These are phyloP conservation scores for Xanthorhoe designata DNA, from an alignment of 2,888 invertebrate species.

Conservation along the genomic window DNA sequence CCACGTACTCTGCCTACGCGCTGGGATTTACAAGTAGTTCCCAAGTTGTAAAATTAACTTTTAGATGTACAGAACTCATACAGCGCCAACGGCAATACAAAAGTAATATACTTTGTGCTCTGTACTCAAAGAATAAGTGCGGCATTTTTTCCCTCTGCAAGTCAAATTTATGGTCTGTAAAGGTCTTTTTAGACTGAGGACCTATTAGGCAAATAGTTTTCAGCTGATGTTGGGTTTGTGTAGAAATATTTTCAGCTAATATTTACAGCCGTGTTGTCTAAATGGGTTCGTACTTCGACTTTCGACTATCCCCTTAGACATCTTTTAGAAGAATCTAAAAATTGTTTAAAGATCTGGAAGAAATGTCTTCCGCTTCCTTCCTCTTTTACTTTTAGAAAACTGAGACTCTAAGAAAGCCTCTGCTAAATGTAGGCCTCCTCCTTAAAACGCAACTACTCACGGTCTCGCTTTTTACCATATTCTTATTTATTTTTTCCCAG, in stretches of 20 bases:
- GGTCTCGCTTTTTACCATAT: background rate
- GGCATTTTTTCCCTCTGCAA: background rate
- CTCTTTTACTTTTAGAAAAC: too few relatives aligned
- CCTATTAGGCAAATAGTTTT: background rate
- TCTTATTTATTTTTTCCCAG: constrained; percentile 69
- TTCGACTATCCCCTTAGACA: too few relatives aligned
- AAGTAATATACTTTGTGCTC: background rate
- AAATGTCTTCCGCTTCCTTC: too few relatives aligned
- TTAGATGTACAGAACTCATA: background rate
- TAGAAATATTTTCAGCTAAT: too few relatives aligned
- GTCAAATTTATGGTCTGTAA: background rate
- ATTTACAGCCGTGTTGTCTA: too few relatives aligned
- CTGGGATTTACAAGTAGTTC: background rate
- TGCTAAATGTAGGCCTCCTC: too few relatives aligned
- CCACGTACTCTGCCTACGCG: background rate
- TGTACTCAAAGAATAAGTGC: background rate
- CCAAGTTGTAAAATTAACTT: background rate
- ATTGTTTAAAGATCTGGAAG: too few relatives aligned
- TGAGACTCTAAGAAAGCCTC: too few relatives aligned
- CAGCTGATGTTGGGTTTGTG: too few relatives aligned
- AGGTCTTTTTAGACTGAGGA: background rate
- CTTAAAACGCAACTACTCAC: too few relatives aligned
- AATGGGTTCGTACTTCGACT: too few relatives aligned
- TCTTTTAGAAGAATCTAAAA: too few relatives aligned
- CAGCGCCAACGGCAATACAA: background rate